A percentile compares a stretch with the other conserved stretches of the same genome.
Conservation (phyloP, 2,797 vertebrate species). For the Channallabes apus region DNA sequence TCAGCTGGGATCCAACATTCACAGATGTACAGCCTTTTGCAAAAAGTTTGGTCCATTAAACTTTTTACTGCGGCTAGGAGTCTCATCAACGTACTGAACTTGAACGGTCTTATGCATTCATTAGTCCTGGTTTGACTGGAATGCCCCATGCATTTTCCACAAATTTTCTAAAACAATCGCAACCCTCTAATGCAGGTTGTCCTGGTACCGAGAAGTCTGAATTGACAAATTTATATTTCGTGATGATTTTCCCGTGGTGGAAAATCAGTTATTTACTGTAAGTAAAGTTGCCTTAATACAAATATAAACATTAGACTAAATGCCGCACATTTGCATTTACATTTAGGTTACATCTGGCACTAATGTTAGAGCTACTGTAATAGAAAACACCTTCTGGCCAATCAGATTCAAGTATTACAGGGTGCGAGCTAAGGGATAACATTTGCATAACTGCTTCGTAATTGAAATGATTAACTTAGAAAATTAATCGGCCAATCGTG, state of each 20-base stretch:
- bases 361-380: not conserved
- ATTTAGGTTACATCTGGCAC: not conserved
- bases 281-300: not conserved
- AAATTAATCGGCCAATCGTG: not conserved
- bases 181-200: not conserved
- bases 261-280: not conserved
- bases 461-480: constrained; percentile 8
- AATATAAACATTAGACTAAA: not conserved
- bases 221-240: not conserved
- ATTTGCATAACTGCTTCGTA: not conserved
- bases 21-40: too few relatives aligned
- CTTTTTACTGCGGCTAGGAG: too few relatives aligned
- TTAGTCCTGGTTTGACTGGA: too few relatives aligned
- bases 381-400: not conserved
- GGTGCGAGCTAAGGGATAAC: not conserved
- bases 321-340: too few relatives aligned
- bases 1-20: too few relatives aligned
- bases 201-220: not conserved
- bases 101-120: too few relatives aligned
- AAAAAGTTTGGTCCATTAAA: too few relatives aligned
- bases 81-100: too few relatives aligned
- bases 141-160: too few relatives aligned
- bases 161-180: not conserved
- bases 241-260: not conserved
- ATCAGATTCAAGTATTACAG: not conserved